Evolutionary conservation across 37 sponge, comb jelly and placozoan species (phyloP).

Genomic region (Ephydatia muelleri): DNA sequence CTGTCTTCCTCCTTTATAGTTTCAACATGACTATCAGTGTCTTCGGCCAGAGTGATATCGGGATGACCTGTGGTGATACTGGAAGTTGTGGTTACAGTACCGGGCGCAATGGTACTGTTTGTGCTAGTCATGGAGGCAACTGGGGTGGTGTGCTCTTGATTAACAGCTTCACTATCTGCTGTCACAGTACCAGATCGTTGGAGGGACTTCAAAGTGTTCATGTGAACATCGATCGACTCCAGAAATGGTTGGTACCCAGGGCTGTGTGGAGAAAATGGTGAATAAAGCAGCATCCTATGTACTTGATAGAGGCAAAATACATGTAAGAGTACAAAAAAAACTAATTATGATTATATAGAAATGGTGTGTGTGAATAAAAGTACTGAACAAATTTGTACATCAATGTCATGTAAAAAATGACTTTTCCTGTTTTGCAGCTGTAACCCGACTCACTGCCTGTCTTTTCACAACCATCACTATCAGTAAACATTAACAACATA

Average conservation of each 20-base stretch:
- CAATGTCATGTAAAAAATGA: neutral
- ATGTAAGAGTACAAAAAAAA: too few relatives aligned
- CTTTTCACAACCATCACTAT: too few relatives aligned
- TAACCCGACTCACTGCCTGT: too few relatives aligned
- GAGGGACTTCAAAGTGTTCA: slow-evolving; percentile 5
- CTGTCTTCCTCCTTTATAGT: neutral
- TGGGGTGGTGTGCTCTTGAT: neutral
- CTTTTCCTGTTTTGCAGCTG: neutral
- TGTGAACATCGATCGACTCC: slow-evolving; percentile 17
- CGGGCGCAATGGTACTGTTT: neutral
- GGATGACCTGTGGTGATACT: neutral
- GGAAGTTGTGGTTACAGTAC: neutral
- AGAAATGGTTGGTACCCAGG: slow-evolving; percentile 53
- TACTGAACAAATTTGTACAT: neutral
- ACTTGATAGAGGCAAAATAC: too few relatives aligned
- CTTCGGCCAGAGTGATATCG: neutral
- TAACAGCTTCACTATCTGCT: neutral
- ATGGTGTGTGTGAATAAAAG: neutral
- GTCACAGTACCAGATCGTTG: neutral
- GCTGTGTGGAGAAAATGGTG: slow-evolving; percentile 20
- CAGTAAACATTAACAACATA: too few relatives aligned
- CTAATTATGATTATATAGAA: too few relatives aligned
- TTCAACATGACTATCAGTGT: neutral
- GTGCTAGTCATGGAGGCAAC: neutral
- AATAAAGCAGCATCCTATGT: too few relatives aligned